Conservation (phyloP, 2,888 invertebrate species). For the Strigamia transsilvanica region DNA sequence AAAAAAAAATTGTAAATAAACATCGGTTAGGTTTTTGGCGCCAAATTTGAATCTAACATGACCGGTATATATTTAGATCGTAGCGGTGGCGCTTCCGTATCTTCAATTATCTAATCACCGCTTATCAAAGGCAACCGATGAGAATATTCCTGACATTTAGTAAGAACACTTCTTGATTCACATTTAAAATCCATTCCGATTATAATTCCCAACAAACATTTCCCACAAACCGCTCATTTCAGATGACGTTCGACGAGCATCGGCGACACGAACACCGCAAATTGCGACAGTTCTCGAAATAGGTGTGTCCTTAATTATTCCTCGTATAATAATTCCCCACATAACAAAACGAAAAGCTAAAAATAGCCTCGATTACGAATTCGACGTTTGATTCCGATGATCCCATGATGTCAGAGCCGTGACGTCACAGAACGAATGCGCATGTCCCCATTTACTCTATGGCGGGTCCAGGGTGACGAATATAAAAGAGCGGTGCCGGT, state of each 20-base stretch:
- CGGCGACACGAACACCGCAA: neutral
- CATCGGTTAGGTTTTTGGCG: neutral
- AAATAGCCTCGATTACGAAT: constrained; percentile 16
- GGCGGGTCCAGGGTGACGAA: constrained; percentile 42
- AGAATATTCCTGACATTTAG: neutral
- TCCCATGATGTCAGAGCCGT: neutral
- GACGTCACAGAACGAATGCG: constrained; percentile 15
- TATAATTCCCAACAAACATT: no score
- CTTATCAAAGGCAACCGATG: neutral
- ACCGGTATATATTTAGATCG: neutral
- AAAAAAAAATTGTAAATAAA: neutral
- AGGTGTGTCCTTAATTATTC: neutral
- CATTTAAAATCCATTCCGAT: no score
- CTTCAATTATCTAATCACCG: neutral
- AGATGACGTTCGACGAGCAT: neutral
- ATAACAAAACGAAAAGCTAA: neutral
- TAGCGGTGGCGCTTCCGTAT: neutral
- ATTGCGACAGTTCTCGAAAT: neutral
- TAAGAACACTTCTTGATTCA: neutral
- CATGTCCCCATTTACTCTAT: constrained; percentile 29
- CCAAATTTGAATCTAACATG: neutral
- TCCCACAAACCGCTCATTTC: neutral
- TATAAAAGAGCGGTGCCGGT: constrained; percentile 43
- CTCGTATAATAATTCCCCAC: no score
- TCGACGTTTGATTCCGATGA: constrained; percentile 9